Percentiles rank a stretch among this genome's conserved stretches.
Conservation (phyloP, 2,888 invertebrate genomes). For the Hypomecis punctinalis region DNA sequence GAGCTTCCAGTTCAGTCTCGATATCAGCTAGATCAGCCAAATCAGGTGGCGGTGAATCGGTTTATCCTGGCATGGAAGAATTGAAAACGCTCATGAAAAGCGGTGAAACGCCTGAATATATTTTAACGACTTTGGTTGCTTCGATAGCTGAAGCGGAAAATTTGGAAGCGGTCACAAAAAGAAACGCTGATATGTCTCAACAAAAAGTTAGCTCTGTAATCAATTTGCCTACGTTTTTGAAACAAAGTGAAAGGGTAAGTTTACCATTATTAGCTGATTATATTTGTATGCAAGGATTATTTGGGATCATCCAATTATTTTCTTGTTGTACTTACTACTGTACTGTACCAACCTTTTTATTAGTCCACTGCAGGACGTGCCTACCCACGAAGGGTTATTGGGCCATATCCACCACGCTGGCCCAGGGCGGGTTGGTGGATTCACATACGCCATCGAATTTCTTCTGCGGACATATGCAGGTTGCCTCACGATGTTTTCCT, state of each 20-base stretch:
- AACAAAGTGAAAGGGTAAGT: constrained; percentile 88
- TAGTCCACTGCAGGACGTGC: too few relatives aligned
- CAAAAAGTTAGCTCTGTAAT: constrained; percentile 88
- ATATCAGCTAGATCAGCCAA: constrained; percentile 79
- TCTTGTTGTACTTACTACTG: too few relatives aligned
- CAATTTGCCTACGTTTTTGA: constrained; percentile 91
- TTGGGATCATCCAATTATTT: too few relatives aligned
- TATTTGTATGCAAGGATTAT: too few relatives aligned
- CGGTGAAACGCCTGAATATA: constrained; percentile 88
- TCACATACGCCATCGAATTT: too few relatives aligned
- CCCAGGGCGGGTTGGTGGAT: too few relatives aligned
- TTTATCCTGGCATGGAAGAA: constrained; percentile 87
- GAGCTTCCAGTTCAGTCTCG: constrained; percentile 82
- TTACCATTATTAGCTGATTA: not conserved
- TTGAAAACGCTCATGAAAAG: constrained; percentile 89
- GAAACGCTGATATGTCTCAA: constrained; percentile 74
- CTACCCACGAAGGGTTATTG: too few relatives aligned
- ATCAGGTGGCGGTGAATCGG: constrained; percentile 82
- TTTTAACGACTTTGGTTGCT: constrained; percentile 86
- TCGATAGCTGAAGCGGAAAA: constrained; percentile 83
- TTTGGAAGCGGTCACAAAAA: constrained; percentile 75
- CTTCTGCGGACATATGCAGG: too few relatives aligned
- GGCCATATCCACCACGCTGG: too few relatives aligned
- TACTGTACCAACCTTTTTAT: too few relatives aligned
- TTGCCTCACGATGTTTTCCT: too few relatives aligned